Evolutionary conservation across 2,797 vertebrate species (phyloP), one percentile per base, ranked within the genome.

Genomic region (Cottoperca gobio): DNA sequence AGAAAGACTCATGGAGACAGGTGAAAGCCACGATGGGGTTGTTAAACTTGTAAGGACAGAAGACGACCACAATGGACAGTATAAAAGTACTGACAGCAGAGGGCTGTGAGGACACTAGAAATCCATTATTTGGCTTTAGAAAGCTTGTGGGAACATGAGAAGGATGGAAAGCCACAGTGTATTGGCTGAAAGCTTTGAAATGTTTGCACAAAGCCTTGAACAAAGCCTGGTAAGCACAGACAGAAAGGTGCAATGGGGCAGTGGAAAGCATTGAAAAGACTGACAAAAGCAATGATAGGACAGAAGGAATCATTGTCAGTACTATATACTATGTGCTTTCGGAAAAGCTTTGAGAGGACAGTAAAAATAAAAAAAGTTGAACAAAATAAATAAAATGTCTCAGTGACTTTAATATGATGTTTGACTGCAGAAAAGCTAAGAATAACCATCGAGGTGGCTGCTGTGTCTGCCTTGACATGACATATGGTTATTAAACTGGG

Each of bases 401-500:
- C 17, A 14, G 59, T 33, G 31, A 53, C 35, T 28, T 14, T 9
- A 31, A 17, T 5, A 7, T 16, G 48, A 61, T 14, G 2, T 57
- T 50, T 35, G 42, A n/a, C 14, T 26, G 31, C 28, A 9, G 61
- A 24, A 42, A 33, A 58, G 23, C 45, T 23, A n/a, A 45, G 37
- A 39, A 67, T 28, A 49, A 14, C 5, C 39, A n/a, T 5, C 1
- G 24, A 37, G 43, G 46, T 14, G 14, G 57, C 45, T 23, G 64
- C 26, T 45, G 45, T 2, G 33, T 40, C 59, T 48, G 59, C 37
- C 19, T 21, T 49, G 2, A 24, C 14, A 9, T 24, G 76, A 59
- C 67, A 71, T 61, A 71, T 53, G 76, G 75, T 45, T n/a, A 9
- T 71, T 63, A 4, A 52, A 70, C 7, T 16, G 37, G 39, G 28